A percentile compares a stretch with the other conserved stretches of the same genome.
These are phyloP conservation scores for Pantherophis vulpinus DNA, from an alignment of 2,797 vertebrate species.

Conservation along the genomic window DNA sequence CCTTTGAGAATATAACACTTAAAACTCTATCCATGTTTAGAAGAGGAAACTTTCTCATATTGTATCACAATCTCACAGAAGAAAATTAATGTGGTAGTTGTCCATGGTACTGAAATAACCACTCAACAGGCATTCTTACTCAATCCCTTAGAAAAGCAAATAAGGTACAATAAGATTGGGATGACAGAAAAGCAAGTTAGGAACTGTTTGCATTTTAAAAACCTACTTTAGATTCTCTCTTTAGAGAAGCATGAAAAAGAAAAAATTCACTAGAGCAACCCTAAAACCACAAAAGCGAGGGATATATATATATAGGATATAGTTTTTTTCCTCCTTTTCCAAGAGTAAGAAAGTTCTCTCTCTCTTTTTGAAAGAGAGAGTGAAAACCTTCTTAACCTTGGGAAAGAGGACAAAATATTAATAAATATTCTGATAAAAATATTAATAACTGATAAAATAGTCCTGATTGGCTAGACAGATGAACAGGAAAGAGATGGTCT, in stretches of 20 bases:
- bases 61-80: neutral
- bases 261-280: neutral
- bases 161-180: neutral
- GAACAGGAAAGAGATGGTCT: neutral
- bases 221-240: neutral
- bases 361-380: neutral
- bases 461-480: neutral
- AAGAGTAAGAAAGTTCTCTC: neutral
- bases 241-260: neutral
- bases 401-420: too few species aligned
- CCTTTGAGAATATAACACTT: neutral
- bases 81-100: accelerated
- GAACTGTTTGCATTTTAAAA: neutral
- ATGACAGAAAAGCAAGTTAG: neutral
- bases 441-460: neutral
- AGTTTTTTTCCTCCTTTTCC: neutral
- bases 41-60: too few species aligned
- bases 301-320: neutral
- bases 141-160: neutral
- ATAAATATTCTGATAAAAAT: too few species aligned
- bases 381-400: neutral
- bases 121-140: neutral
- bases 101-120: neutral
- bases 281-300: neutral
- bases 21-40: neutral